Evolutionary conservation across 2,888 invertebrate species (phyloP).

Genomic region (Volucella bombylans): DNA sequence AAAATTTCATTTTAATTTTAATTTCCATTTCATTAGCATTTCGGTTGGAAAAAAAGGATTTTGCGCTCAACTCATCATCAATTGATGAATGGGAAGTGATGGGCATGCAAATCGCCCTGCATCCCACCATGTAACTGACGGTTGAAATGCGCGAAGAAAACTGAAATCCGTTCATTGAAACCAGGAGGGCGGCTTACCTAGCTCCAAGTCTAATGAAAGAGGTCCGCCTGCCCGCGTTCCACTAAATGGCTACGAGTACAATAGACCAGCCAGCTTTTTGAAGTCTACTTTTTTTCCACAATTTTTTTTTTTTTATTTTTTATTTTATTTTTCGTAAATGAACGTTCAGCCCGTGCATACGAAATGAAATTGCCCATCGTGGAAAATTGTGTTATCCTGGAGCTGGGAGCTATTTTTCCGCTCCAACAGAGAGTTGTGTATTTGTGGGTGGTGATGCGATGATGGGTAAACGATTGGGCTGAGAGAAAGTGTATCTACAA

Average conservation of each 20-base stretch:
- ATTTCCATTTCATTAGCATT: conserved; percentile 68
- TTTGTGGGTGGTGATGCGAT: too few species aligned
- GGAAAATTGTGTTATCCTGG: conserved; percentile 54
- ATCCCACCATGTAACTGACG: conserved; percentile 48
- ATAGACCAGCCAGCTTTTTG: conserved; percentile 18
- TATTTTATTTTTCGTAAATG: neutral
- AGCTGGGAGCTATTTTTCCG: conserved; percentile 43
- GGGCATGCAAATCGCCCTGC: conserved; percentile 57
- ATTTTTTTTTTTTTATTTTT: neutral
- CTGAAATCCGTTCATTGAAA: conserved; percentile 59
- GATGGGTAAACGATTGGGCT: neutral
- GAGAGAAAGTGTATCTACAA: conserved; percentile 4
- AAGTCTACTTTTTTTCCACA: conserved; percentile 16
- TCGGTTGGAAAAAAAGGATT: conserved; percentile 1
- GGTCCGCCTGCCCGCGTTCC: neutral
- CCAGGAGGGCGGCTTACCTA: conserved; percentile 48
- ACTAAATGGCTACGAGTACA: conserved; percentile 11
- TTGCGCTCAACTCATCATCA: neutral
- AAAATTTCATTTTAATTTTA: conserved; percentile 54
- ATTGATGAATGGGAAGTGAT: conserved; percentile 12
- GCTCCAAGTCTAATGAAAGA: conserved; percentile 43
- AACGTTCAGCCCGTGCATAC: conserved; percentile 32
- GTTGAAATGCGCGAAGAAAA: conserved; percentile 62
- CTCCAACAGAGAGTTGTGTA: conserved; percentile 2
- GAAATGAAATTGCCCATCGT: conserved; percentile 53